Percentiles rank a stretch among this genome's conserved stretches.
phyloP scores from a whole-genome alignment of 2,113 vertebrate species.

The Hippolais icterina region DNA sequence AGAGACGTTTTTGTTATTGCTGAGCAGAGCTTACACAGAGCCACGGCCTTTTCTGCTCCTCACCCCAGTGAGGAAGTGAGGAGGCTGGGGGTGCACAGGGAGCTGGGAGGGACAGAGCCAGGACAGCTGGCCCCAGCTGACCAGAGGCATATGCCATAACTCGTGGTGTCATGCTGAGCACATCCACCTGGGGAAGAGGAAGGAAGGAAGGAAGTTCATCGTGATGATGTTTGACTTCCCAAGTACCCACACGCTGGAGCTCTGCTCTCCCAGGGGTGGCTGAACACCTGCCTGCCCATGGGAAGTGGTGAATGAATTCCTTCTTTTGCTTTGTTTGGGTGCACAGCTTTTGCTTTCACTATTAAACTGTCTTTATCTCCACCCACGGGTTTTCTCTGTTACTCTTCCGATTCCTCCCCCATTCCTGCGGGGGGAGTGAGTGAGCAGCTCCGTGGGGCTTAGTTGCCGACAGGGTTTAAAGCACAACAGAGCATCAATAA shows the following conservation, averaged over 20 bases:
- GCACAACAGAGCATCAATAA: background rate
- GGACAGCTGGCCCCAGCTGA: background rate
- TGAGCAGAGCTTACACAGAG: background rate
- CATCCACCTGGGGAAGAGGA: background rate
- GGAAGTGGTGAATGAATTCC: background rate
- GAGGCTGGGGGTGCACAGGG: background rate
- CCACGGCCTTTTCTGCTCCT: background rate
- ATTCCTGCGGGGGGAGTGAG: background rate
- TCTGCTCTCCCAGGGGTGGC: background rate
- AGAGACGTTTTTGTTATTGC: background rate
- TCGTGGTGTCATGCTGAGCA: background rate
- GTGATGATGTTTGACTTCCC: background rate
- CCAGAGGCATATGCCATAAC: background rate
- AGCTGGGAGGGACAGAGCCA: background rate
- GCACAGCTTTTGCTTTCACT: background rate
- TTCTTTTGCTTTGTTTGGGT: background rate
- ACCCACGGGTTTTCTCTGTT: background rate
- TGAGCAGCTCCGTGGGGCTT: background rate
- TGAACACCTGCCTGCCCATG: background rate
- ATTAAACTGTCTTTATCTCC: background rate
- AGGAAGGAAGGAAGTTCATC: background rate
- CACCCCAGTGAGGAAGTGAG: too few species aligned
- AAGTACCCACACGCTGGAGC: background rate
- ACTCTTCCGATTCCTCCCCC: background rate
- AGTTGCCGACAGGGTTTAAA: rapidly evolving